A percentile compares a stretch with the other conserved stretches of the same genome.
Conservation (phyloP, 35 echinoderm and acorn worm species). For the Patiria miniata region DNA sequence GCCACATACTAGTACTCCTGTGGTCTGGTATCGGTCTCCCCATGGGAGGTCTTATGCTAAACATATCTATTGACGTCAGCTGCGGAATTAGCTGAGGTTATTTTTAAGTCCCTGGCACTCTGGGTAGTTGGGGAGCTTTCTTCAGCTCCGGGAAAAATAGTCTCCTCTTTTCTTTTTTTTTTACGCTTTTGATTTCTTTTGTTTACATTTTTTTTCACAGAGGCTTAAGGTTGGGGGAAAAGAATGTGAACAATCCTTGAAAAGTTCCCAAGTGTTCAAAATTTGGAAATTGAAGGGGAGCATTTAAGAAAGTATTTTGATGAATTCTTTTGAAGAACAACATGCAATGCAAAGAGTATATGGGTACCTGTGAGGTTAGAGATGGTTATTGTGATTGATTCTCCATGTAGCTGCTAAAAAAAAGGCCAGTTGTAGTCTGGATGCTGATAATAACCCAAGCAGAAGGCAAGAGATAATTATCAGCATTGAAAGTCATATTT, state of each 20-base stretch:
- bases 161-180: not conserved
- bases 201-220: not conserved
- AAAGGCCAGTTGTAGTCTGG: too few relatives aligned
- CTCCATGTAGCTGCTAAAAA: too few relatives aligned
- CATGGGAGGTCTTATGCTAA: conserved; percentile 18
- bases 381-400: too few relatives aligned
- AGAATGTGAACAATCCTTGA: not conserved
- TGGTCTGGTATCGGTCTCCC: conserved; percentile 19
- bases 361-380: too few relatives aligned
- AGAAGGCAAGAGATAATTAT: too few relatives aligned
- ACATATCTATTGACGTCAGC: conserved; percentile 18
- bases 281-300: not conserved
- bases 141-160: not conserved
- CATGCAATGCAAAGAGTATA: too few relatives aligned
- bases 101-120: not conserved
- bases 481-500: too few relatives aligned
- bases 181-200: not conserved
- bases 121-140: not conserved
- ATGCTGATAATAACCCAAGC: too few relatives aligned
- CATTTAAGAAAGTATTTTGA: not conserved
- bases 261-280: conserved; percentile 3
- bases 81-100: conserved; percentile 2
- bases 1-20: not conserved
- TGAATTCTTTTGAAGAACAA: too few relatives aligned
- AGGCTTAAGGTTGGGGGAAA: not conserved